Evolutionary conservation across 2,797 vertebrate species (phyloP), one percentile per base, ranked within the genome.

Genomic region (Anas acuta): DNA sequence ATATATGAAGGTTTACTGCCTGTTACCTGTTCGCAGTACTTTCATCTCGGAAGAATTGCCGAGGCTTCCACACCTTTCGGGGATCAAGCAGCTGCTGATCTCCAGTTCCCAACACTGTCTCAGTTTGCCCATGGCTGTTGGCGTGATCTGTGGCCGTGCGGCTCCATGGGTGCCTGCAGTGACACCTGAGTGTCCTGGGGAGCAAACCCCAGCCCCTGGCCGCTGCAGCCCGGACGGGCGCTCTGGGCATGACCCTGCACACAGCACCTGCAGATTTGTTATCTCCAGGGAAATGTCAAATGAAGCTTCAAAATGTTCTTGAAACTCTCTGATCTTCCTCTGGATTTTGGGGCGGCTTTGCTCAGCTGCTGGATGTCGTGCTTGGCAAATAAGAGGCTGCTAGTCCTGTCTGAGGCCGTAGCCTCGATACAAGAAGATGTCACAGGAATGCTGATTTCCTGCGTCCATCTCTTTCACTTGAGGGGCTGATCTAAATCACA

Each of bases 361-460:
- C 8, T 67, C n/a, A 47, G 62, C 35, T 9, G 28, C 6, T 53
- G 0, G 1, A 51, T 35, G 32, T 76, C 30, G 53, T 84, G 13
- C n/a, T 9, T 60, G 64, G 41, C n/a, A 56, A 72, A 65, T 3
- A 30, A 64, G 32, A n/a, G n/a, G 26, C 8, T 54, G 23, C 6
- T 23, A 7, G 25, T 28, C 54, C 49, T 37, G 43, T 45, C 33
- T 41, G 72, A 61, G 47, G 49, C 39, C 7, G n/a, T 13, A 49
- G 69, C 13, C 51, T 53, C 51, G 60, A 11, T 43, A 39, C n/a
- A 28, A 80, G n/a, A n/a, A 69, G 56, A 65, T 12, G 26, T 82
- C 73, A 86, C 73, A 90, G 90, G 84, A 93, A 90, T 54, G 84
- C 33, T 22, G 53, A 77, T 84, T 86, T 80, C 61, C 76, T 76